These are phyloP conservation scores for Gavialis gangeticus DNA, from an alignment of 2,113 vertebrate species.

Conservation along the genomic window DNA sequence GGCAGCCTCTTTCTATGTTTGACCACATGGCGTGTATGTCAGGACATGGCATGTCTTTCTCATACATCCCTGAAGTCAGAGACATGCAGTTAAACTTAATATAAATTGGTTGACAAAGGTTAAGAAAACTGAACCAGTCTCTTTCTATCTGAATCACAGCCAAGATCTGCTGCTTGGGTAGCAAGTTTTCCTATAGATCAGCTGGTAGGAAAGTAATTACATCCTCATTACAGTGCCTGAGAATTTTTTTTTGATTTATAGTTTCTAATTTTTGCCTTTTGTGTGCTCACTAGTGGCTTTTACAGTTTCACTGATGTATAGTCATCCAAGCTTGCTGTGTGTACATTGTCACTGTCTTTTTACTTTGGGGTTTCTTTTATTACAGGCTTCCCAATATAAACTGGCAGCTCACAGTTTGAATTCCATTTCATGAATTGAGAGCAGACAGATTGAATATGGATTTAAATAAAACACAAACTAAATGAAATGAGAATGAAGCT, in stretches of 20 bases:
- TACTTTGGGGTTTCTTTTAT: neutral
- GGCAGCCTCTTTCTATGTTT: neutral
- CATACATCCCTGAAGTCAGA: neutral
- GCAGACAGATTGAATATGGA: neutral
- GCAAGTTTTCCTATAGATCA: neutral
- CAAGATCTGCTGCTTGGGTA: neutral
- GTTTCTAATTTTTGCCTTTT: neutral
- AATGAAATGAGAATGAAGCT: neutral
- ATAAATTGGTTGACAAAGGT: neutral
- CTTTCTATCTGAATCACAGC: neutral
- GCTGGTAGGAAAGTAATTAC: neutral
- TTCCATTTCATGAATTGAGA: neutral
- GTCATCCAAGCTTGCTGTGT: neutral
- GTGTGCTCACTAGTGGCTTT: neutral
- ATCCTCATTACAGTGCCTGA: neutral
- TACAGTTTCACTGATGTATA: neutral
- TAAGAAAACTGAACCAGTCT: neutral
- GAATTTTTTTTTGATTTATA: neutral
- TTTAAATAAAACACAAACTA: constrained; percentile 17
- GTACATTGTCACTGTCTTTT: neutral
- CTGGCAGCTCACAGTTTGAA: constrained; percentile 7
- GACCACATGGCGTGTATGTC: neutral
- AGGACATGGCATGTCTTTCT: neutral
- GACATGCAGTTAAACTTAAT: neutral
- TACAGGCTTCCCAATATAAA: neutral